Base-by-base conservation (phyloP, 2,113 vertebrate genomes). In the Lycocorax pyrrhopterus region DNA sequence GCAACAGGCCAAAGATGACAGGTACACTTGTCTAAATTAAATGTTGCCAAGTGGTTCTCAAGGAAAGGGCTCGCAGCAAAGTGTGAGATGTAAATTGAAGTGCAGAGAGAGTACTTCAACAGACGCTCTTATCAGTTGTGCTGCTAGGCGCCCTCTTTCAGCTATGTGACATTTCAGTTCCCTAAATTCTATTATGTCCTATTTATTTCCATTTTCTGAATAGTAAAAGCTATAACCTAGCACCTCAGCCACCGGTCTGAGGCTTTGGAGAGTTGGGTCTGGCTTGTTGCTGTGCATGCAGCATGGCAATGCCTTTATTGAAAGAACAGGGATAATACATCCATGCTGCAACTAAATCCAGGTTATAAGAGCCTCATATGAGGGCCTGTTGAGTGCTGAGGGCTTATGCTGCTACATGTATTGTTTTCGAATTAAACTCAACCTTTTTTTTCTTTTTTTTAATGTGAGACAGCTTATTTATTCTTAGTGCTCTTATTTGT, bases 131-230 rank as follows among this genome's bases (percentile, higher is more conserved):
- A 92, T 43, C 85, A 37, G 59, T 74, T 84, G 73, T 68, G 52
- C 73, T 68, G 60, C 52, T 86, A 84, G 63, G 63, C 33, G 6
- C 64, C 53, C 27, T 91, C 51, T 84, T 87, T 51, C 72, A 92
- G 64, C 75, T 82, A 12, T 8, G 16, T 53, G 83, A 73, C 88
- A 81, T 90, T 95, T 89, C 27, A 3, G 64, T 33, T 94, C 71
- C 71, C 67, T 49, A 59, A 69, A 83, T 22, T 85, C 76, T 33
- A 63, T 92, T 72, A 86, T n/a, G 64, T 32, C 72, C 56, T 71
- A 78, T 93, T 94, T 96, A 89, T 81, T 93, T 90, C 76, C 56
- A 81, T 88, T 81, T 95, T 75, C 56, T 66, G 75, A 84, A 87
- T 55, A 78, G 87, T 39, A 47, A 78, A 92, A 93, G 80, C 41